Percentiles rank a stretch among this genome's conserved stretches.
These are phyloP conservation scores for Grammomys dolichurus DNA, from an alignment of 2,113 vertebrate genomes.

Conservation along the genomic window DNA sequence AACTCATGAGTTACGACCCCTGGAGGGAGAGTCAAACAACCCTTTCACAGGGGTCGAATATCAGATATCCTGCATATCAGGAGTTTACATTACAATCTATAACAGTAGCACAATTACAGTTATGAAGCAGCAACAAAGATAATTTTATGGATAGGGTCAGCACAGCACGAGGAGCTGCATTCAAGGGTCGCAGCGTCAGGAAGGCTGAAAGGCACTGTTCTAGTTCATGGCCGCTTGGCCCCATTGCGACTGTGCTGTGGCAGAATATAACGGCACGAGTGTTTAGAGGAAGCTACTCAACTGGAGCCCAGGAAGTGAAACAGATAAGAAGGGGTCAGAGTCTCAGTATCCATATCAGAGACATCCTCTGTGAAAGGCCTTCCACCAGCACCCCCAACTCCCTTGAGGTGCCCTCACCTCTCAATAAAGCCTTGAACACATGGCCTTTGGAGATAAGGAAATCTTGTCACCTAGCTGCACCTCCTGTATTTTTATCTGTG, in stretches of 20 bases:
- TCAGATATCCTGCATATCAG: neutral
- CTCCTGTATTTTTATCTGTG: neutral
- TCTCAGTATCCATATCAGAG: neutral
- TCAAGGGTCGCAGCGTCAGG: neutral
- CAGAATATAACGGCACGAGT: neutral
- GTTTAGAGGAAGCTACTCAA: neutral
- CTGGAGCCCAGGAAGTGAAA: neutral
- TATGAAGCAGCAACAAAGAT: too few relatives aligned
- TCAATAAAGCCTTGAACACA: fast-evolving
- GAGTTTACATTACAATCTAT: too few relatives aligned
- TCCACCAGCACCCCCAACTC: neutral
- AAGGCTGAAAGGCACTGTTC: neutral
- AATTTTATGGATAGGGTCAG: too few relatives aligned
- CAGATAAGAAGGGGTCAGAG: neutral
- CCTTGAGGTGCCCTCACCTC: neutral
- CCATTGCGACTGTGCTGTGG: too few relatives aligned
- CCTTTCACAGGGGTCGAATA: neutral
- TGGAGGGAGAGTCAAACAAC: neutral
- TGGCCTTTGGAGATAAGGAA: neutral
- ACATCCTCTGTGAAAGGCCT: neutral
- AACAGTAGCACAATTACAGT: neutral
- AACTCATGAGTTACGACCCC: neutral
- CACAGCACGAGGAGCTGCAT: neutral
- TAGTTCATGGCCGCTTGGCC: neutral
- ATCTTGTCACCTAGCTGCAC: too few relatives aligned